Percentiles rank a stretch among this genome's conserved stretches.
phyloP scores from a whole-genome alignment of 1,140 invertebrate genomes.

The Drosophila sp. region DNA sequence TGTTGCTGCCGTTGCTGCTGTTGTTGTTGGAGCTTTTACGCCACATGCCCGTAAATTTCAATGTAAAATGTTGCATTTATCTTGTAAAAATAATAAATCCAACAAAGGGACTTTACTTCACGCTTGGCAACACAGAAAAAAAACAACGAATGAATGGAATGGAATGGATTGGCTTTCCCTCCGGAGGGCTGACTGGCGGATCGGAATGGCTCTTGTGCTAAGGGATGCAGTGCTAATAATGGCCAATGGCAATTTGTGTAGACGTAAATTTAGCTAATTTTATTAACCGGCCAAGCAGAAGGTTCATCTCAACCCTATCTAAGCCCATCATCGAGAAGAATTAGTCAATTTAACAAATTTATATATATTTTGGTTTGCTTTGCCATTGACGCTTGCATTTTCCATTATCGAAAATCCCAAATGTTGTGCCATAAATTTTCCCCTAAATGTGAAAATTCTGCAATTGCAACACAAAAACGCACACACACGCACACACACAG shows the following conservation, averaged over 20 bases:
- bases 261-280: constrained; percentile 77
- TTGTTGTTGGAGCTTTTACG: constrained; percentile 49
- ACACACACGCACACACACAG: constrained; percentile 20
- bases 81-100: constrained; percentile 82
- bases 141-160: constrained; percentile 19
- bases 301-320: constrained; percentile 28
- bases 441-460: constrained; percentile 80
- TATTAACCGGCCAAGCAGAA: constrained; percentile 57
- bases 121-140: constrained; percentile 61
- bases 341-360: constrained; percentile 78
- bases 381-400: constrained; percentile 71
- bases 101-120: constrained; percentile 71
- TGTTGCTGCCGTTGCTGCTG: constrained; percentile 28
- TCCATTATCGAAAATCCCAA: constrained; percentile 71
- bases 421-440: constrained; percentile 74
- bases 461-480: constrained; percentile 37
- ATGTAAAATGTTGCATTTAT: constrained; percentile 82
- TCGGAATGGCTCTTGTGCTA: not conserved
- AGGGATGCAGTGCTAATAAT: constrained; percentile 50
- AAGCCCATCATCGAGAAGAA: constrained; percentile 41
- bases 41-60: constrained; percentile 70
- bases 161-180: constrained; percentile 27
- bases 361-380: constrained; percentile 79
- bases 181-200: not conserved
- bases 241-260: constrained; percentile 43